Evolutionary conservation across 2,113 vertebrate genomes (phyloP).

Genomic region (Corythoichthys haematopterus): DNA sequence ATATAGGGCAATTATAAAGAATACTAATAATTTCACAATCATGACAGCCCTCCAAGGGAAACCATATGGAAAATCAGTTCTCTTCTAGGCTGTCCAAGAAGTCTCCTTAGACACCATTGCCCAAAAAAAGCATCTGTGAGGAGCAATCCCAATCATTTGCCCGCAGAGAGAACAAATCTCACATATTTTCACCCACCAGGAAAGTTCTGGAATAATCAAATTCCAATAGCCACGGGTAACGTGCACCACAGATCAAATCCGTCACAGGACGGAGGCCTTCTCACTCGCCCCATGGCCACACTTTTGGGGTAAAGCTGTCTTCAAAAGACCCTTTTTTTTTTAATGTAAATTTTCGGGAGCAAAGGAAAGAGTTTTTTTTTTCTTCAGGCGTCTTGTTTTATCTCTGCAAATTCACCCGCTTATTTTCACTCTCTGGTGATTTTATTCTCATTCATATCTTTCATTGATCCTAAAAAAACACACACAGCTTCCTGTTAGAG

Average conservation of each 20-base stretch:
- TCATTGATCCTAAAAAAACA: background rate
- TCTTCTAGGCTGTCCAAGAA: background rate
- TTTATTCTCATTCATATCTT: conserved; percentile 1
- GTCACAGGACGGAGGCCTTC: conserved; percentile 16
- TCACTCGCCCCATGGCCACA: conserved; percentile 17
- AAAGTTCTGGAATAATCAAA: conserved; percentile 39
- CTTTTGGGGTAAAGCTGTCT: conserved; percentile 11
- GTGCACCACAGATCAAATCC: conserved; percentile 28
- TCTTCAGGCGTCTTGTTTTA: background rate
- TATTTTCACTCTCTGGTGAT: background rate
- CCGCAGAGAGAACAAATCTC: conserved; percentile 12
- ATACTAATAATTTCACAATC: too few species aligned
- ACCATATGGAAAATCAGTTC: too few species aligned
- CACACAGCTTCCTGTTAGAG: background rate
- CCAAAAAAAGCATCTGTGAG: conserved; percentile 27
- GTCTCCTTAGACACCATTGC: conserved; percentile 17
- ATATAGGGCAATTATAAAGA: too few species aligned
- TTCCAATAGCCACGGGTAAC: conserved; percentile 37
- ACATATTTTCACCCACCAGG: conserved; percentile 11
- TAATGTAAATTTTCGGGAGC: background rate
- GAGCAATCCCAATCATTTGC: conserved; percentile 41
- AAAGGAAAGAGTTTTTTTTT: background rate
- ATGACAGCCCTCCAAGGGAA: too few species aligned
- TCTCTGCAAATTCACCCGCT: background rate
- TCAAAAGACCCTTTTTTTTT: background rate